A percentile compares a stretch with the other conserved stretches of the same genome.
phyloP scores from a whole-genome alignment of 2,113 vertebrate genomes.

The Myxocyprinus asiaticus region DNA sequence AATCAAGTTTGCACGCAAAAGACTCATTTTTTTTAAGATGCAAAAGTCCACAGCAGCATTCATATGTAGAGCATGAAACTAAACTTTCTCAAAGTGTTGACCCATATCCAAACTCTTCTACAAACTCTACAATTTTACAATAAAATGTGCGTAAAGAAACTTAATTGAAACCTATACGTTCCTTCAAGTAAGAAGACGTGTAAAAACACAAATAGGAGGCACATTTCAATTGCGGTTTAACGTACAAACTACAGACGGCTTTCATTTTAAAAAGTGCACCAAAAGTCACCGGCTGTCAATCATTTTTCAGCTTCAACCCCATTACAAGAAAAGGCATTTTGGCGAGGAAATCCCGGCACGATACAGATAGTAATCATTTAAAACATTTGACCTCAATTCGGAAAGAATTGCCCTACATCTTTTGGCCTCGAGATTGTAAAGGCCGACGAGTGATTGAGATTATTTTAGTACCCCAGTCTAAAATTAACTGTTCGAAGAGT shows the following conservation, averaged over 20 bases:
- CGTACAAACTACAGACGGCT: slow-evolving; percentile 6
- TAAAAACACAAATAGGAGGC: background rate
- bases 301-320: slow-evolving; percentile 4
- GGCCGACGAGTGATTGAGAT: background rate
- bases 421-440: background rate
- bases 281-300: slow-evolving; percentile 15
- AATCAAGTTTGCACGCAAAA: too few species aligned
- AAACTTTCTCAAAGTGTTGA: background rate
- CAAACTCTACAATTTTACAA: background rate
- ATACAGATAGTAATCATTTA: background rate
- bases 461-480: background rate
- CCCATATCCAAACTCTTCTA: background rate
- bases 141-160: background rate
- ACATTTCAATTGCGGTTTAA: background rate
- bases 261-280: background rate
- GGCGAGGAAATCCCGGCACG: background rate
- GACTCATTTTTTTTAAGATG: too few species aligned
- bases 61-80: too few species aligned
- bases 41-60: too few species aligned
- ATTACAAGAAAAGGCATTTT: slow-evolving; percentile 3
- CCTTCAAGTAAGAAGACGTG: background rate
- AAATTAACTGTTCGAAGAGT: background rate
- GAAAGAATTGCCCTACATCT: slow-evolving; percentile 15
- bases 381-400: slow-evolving; percentile 4
- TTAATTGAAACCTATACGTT: background rate